Conservation (phyloP, 2,113 vertebrate genomes). For the rat (Rattus norvegicus) region DNA sequence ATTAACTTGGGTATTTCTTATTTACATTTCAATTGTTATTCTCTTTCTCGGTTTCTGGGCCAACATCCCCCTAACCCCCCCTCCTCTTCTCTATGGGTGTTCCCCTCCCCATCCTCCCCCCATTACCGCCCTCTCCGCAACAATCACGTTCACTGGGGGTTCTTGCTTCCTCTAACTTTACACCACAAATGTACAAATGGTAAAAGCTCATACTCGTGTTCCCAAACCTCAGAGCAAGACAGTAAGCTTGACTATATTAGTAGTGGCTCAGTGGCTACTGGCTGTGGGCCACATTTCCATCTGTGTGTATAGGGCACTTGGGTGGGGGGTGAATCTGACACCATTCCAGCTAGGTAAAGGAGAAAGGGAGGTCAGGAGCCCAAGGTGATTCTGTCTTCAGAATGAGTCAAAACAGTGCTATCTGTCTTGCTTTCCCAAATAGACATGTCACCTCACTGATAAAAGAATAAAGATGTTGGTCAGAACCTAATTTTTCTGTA, state of each 20-base stretch:
- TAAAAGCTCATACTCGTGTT: neutral
- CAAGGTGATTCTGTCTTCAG: neutral
- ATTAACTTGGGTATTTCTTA: too few relatives aligned
- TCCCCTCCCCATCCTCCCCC: too few relatives aligned
- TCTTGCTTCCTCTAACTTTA: neutral
- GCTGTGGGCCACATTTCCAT: neutral
- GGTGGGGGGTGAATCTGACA: neutral
- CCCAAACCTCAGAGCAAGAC: neutral
- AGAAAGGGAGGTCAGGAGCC: neutral
- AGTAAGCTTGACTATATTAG: neutral
- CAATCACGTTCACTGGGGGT: too few relatives aligned
- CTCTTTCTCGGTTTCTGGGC: too few relatives aligned
- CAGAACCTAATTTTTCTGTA: neutral
- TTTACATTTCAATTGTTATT: too few relatives aligned
- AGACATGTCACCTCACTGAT: neutral
- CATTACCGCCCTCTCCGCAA: too few relatives aligned
- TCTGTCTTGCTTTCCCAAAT: constrained; percentile 7
- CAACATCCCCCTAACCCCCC: too few relatives aligned
- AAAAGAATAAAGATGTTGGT: constrained; percentile 6
- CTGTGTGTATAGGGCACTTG: neutral
- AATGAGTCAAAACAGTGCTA: neutral
- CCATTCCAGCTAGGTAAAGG: neutral
- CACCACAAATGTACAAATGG: neutral
- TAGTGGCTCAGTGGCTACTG: neutral
- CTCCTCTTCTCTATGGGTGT: too few relatives aligned